A percentile compares a stretch with the other conserved stretches of the same genome.
Evolutionary conservation across 2,797 vertebrate genomes (phyloP).

Genomic region (Tragopan temminckii): DNA sequence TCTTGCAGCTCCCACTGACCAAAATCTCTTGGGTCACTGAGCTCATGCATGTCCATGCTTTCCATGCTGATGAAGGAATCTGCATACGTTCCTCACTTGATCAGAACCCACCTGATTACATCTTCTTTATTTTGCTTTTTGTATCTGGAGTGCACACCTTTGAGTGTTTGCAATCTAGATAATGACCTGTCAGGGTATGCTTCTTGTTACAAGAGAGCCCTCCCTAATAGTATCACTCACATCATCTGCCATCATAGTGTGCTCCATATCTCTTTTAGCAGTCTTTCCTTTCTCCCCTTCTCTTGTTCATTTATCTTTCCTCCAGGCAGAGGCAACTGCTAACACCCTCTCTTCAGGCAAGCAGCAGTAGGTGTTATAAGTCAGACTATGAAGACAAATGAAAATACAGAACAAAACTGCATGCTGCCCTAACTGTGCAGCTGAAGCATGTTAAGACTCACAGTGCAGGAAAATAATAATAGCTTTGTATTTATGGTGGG

Average conservation of each 20-base stretch:
- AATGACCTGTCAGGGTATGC: neutral
- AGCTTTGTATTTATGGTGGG: neutral
- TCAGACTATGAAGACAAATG: neutral
- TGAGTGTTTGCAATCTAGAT: neutral
- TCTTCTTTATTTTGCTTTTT: neutral
- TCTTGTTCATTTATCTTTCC: neutral
- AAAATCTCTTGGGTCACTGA: neutral
- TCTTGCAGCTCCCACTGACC: neutral
- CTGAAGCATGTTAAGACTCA: neutral
- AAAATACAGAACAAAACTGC: neutral
- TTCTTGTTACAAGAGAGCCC: accelerated
- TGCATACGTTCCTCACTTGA: neutral
- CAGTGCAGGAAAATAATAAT: neutral
- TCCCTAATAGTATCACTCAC: neutral
- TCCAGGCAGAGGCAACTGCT: neutral
- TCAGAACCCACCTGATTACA: neutral
- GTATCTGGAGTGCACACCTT: neutral
- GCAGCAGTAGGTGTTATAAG: neutral
- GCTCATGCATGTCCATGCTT: neutral
- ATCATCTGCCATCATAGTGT: neutral
- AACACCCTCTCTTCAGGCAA: neutral
- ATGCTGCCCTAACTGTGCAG: neutral
- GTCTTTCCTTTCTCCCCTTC: neutral
- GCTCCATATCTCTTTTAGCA: neutral
- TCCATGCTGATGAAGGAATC: neutral